Percentiles rank a stretch among this genome's conserved stretches.
These are phyloP conservation scores for Corythornis vintsioides DNA, from an alignment of 2,113 vertebrate genomes.

Conservation along the genomic window DNA sequence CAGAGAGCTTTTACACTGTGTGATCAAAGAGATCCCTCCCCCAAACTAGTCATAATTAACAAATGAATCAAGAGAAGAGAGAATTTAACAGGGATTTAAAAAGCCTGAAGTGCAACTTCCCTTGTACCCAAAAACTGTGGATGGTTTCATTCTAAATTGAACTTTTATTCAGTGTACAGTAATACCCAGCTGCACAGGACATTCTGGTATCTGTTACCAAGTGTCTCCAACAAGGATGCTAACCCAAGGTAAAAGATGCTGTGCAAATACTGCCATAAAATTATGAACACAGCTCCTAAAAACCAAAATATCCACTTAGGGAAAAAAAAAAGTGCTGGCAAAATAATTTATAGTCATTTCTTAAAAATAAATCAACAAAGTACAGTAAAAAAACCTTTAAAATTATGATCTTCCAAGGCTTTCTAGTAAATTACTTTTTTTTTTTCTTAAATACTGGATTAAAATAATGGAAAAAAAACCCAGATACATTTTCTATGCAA, in stretches of 20 bases:
- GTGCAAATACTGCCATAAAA: not conserved
- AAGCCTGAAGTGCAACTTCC: not conserved
- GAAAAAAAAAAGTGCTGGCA: not conserved
- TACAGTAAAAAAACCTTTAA: not conserved
- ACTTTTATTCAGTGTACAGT: not conserved
- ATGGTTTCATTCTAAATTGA: not conserved
- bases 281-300: not conserved
- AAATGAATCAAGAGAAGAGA: not conserved
- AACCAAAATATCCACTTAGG: not conserved
- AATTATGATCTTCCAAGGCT: not conserved
- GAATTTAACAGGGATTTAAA: not conserved
- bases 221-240: not conserved
- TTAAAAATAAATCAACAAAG: not conserved
- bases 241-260: constrained; percentile 17
- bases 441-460: not conserved
- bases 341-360: not conserved
- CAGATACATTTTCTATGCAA: not conserved
- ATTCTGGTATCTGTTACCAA: not conserved
- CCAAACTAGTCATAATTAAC: not conserved
- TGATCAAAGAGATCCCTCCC: not conserved
- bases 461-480: not conserved
- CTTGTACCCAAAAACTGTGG: not conserved
- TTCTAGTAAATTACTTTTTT: not conserved
- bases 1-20: not conserved
- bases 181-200: not conserved